Conservation (phyloP, 2,797 vertebrate species). For the Protonibea diacanthus region DNA sequence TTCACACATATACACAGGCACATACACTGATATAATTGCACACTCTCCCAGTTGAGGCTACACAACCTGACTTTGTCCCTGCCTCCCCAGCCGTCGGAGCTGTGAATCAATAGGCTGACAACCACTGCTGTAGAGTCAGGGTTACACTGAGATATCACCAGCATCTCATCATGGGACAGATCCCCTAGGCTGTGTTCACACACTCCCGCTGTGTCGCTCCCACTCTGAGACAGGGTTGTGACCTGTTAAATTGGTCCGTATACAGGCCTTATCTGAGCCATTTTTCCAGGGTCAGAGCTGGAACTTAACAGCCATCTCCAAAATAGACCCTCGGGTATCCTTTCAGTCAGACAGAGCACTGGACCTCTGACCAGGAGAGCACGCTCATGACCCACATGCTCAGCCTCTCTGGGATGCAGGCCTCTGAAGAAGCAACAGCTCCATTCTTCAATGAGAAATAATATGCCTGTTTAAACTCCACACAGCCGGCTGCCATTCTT, state of each 20-base stretch:
- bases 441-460: constrained; percentile 43
- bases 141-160: constrained; percentile 70
- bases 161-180: constrained; percentile 76
- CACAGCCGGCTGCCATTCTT: constrained; percentile 51
- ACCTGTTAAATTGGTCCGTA: constrained; percentile 76
- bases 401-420: constrained; percentile 41
- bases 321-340: constrained; percentile 62
- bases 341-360: constrained; percentile 52
- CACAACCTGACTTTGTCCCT: constrained; percentile 55
- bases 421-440: constrained; percentile 20
- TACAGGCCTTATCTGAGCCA: constrained; percentile 67
- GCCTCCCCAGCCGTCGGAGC: constrained; percentile 63
- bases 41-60: constrained; percentile 45
- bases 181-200: constrained; percentile 71
- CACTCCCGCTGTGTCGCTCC: constrained; percentile 63
- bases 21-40: constrained; percentile 34
- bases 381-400: constrained; percentile 27
- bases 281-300: constrained; percentile 73
- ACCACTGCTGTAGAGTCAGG: constrained; percentile 59
- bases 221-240: constrained; percentile 72
- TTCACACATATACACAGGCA: constrained; percentile 23
- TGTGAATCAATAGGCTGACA: constrained; percentile 77
- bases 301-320: constrained; percentile 61
- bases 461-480: constrained; percentile 50
- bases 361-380: constrained; percentile 57